phyloP scores from a whole-genome alignment of 2,797 vertebrate species.

The Cercopithecus diana region DNA sequence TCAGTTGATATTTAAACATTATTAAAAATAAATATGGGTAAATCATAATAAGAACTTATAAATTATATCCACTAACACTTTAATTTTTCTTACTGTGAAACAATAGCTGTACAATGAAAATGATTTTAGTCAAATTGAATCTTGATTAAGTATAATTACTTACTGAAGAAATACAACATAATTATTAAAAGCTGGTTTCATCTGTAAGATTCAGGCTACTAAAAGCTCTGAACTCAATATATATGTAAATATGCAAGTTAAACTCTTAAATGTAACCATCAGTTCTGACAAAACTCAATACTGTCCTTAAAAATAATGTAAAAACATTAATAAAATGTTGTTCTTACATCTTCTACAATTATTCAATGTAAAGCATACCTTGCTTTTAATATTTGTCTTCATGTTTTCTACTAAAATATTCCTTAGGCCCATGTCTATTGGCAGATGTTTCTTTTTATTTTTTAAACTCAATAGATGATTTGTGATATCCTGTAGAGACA shows the following conservation, averaged over 20 bases:
- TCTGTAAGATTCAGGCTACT: neutral
- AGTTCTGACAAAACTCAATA: constrained; percentile 41
- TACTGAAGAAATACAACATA: constrained; percentile 10
- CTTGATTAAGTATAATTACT: constrained; percentile 26
- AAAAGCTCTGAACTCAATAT: constrained; percentile 55
- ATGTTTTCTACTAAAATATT: neutral
- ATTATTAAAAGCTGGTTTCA: constrained; percentile 47
- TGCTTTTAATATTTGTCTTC: constrained; percentile 18
- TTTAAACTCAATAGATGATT: neutral
- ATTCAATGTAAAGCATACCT: neutral
- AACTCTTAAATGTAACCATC: constrained; percentile 47
- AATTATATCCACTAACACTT: neutral
- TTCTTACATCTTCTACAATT: neutral
- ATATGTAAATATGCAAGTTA: constrained; percentile 59
- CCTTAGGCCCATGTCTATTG: neutral
- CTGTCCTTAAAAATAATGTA: neutral
- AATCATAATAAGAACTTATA: neutral
- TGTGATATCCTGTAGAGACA: neutral
- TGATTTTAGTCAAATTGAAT: constrained; percentile 44
- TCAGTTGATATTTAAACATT: neutral
- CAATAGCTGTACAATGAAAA: constrained; percentile 12
- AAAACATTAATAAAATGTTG: neutral
- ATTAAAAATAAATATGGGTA: constrained; percentile 9
- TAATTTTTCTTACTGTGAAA: neutral
- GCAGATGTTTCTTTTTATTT: neutral